Conservation (phyloP, 1,140 invertebrate genomes). For the Philaenus spumarius region DNA sequence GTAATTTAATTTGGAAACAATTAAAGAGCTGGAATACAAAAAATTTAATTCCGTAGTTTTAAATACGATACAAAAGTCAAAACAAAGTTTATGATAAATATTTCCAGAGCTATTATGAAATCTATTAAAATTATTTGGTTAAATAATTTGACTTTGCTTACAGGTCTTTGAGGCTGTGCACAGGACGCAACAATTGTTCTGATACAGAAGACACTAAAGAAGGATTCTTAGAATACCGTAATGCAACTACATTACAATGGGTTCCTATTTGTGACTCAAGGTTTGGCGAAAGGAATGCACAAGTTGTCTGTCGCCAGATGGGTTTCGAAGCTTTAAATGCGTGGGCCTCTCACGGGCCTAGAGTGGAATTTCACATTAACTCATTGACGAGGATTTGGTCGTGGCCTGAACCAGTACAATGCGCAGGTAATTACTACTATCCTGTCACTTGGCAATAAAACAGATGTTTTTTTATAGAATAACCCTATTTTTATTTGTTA, state of each 20-base stretch:
- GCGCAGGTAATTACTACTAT: conserved; percentile 48
- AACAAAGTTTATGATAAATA: too few relatives aligned
- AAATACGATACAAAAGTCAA: too few relatives aligned
- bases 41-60: too few relatives aligned
- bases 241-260: conserved; percentile 91
- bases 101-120: not conserved
- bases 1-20: too few relatives aligned
- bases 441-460: too few relatives aligned
- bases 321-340: conserved; percentile 85
- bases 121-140: not conserved
- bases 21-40: too few relatives aligned
- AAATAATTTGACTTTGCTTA: not conserved
- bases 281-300: conserved; percentile 90
- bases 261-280: conserved; percentile 92
- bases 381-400: conserved; percentile 78
- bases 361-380: conserved; percentile 80
- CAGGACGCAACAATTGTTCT: conserved; percentile 56
- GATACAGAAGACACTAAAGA: conserved; percentile 50
- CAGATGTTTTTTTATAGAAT: too few relatives aligned
- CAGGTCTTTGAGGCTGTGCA: conserved; percentile 64
- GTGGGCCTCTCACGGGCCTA: conserved; percentile 68
- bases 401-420: conserved; percentile 89
- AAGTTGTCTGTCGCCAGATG: conserved; percentile 93
- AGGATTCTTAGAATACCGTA: conserved; percentile 93
- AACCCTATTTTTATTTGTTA: too few relatives aligned